phyloP scores from a whole-genome alignment of 2,888 invertebrate genomes.

The Stenichneumon culpator region DNA sequence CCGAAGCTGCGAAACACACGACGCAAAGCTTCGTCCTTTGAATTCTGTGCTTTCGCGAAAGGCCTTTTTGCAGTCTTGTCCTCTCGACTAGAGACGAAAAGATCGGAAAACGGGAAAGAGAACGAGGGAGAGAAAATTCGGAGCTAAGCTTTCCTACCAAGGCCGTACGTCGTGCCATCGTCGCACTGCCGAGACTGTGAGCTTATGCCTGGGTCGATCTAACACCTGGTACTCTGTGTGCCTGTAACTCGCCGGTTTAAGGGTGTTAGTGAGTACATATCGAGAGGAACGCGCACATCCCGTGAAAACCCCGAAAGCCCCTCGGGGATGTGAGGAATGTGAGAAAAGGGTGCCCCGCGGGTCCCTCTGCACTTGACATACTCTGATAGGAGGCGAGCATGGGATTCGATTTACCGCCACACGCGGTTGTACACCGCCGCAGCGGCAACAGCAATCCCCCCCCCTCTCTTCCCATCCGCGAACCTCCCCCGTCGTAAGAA shows the following conservation, averaged over 20 bases:
- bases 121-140: slow-evolving; percentile 22
- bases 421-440: slow-evolving; percentile 58
- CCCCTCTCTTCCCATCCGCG: slow-evolving; percentile 21
- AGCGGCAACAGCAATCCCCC: slow-evolving; percentile 46
- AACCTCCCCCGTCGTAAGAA: slow-evolving; percentile 56
- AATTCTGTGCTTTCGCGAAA: not conserved
- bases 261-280: slow-evolving; percentile 21
- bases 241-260: slow-evolving; percentile 3
- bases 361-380: slow-evolving; percentile 67
- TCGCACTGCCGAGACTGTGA: slow-evolving; percentile 38
- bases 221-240: slow-evolving; percentile 17
- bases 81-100: slow-evolving; percentile 16
- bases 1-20: not conserved
- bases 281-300: slow-evolving; percentile 40
- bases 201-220: slow-evolving; percentile 33
- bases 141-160: slow-evolving; percentile 3
- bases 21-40: not conserved
- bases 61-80: not conserved
- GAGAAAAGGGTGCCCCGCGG: slow-evolving; percentile 48
- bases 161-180: slow-evolving; percentile 26
- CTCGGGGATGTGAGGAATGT: slow-evolving; percentile 50
- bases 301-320: slow-evolving; percentile 65
- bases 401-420: slow-evolving; percentile 69
- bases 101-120: slow-evolving; percentile 7
- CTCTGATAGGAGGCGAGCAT: slow-evolving; percentile 67